A percentile compares a stretch with the other conserved stretches of the same genome.
Evolutionary conservation across 2,797 vertebrate species (phyloP).

Genomic region (Thripadectes ignobilis): DNA sequence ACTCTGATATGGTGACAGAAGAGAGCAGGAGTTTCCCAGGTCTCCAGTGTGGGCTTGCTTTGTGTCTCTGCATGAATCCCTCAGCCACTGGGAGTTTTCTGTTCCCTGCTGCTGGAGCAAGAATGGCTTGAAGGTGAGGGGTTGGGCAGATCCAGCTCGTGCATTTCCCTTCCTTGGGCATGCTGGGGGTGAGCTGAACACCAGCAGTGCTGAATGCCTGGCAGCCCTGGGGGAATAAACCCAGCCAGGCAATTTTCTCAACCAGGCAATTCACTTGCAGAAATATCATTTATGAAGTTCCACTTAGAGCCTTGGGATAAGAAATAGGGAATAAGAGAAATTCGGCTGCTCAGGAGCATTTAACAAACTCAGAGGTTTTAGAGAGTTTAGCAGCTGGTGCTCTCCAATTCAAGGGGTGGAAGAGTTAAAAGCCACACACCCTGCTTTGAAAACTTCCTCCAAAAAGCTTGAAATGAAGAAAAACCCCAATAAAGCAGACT

Average conservation of each 20-base stretch:
- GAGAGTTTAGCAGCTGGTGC: not conserved
- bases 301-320: not conserved
- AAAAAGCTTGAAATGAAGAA: not conserved
- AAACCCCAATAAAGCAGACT: not conserved
- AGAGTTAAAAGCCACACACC: not conserved
- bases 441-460: slow-evolving; percentile 13
- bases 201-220: not conserved
- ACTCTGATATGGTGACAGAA: not conserved
- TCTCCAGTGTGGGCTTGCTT: not conserved
- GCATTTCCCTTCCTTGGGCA: not conserved
- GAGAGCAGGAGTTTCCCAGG: not conserved
- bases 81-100: not conserved
- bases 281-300: not conserved
- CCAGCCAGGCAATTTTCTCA: not conserved
- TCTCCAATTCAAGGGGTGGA: not conserved
- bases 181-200: not conserved
- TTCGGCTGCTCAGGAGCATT: not conserved
- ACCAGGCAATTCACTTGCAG: not conserved
- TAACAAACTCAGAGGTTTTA: not conserved
- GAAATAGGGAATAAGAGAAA: not conserved
- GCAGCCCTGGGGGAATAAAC: not conserved
- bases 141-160: not conserved
- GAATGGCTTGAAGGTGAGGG: not conserved
- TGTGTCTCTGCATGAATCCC: not conserved
- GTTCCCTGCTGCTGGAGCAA: not conserved